Evolutionary conservation across 2,888 invertebrate genomes (phyloP), one percentile per base, ranked within the genome.

Genomic region (Laspeyria flexula): DNA sequence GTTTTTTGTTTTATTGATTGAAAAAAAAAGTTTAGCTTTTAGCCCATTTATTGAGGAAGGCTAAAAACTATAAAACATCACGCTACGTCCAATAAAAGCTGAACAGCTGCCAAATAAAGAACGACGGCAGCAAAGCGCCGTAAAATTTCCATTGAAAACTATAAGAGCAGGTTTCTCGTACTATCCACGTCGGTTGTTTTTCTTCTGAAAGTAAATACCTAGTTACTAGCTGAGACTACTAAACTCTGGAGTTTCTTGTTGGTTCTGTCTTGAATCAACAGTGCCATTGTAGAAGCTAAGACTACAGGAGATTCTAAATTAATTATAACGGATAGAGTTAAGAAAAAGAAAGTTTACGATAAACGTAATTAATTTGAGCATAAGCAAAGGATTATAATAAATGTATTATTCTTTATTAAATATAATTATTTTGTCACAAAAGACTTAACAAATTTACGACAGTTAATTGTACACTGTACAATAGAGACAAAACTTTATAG

Each of bases 151-250:
- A n/a, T 21, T 11, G 3, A 18, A 21, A 35, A 11, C 5, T 21
- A 21, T 5, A 6, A 1, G n/a, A 37, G 11, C 21, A 18, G 12
- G 12, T 37, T 21, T 21, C 21, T 18, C 3, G 21, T 18, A 37
- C 2, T 21, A 37, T 37, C 18, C 21, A 37, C 21, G 1, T n/a
- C 23, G 41, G 43, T 35, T 21, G 21, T 38, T 59, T 35, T 64
- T 55, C 43, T 61, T 45, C 41, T 33, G n/a, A n/a, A 5, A 42
- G 39, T 61, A 39, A 56, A 60, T 39, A 50, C 34, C 39, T 34
- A 35, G 46, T 49, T 37, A 44, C 34, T 29, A 21, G 41, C 39
- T 5, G 5, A 27, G 41, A 41, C 12, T 43, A 39, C 12, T 9
- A 23, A 42, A 50, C 38, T 37, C 38, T 43, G 40, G 18, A 40